Base-by-base conservation (phyloP, 2,113 vertebrate species). In the Hippotragus niger region DNA sequence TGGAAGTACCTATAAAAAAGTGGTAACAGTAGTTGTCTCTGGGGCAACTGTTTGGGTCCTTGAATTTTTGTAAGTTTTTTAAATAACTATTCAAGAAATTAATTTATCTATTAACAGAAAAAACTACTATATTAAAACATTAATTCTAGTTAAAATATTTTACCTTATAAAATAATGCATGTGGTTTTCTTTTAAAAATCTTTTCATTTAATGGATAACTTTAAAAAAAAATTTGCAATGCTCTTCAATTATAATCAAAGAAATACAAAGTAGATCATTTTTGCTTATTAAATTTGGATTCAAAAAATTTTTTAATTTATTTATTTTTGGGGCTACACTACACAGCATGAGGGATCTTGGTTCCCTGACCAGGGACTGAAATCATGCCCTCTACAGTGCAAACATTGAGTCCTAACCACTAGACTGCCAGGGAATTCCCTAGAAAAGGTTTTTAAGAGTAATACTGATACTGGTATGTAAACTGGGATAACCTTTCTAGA, bases 201-300 rank as follows among this genome's bases (percentile, higher is more conserved):
- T 74, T 88, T 92, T 92, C 52, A 88, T 89, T 93, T 91, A 91
- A 83, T 14, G 97, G 81, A 6, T 58, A 88, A 91, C 33, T 88
- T 91, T 40, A 23, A n/a, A 90, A 90, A 90, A n/a, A 14, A 21
- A 31, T 80, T 89, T 55, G 81, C 3, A 83, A n/a, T 47, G 53
- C 19, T 94, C 47, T 71, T 96, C 60, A 94, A n/a, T 96, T 93
- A 88, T 7, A 92, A 95, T 83, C 60, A 96, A 94, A 85, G 40
- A 96, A 94, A 88, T 81, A 93, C 11, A 94, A 97, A 91, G 21
- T 62, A 87, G 47, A 89, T 60, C 2, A 84, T 64, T 95, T 91
- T 33, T 95, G 36, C n/a, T 92, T 87, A 93, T 60, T 31, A 95
- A 92, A 94, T 71, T 78, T 74, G 33, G 36, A 76, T 76, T 76